phyloP scores from a whole-genome alignment of 2,797 vertebrate genomes.

The Australoheros facetus region DNA sequence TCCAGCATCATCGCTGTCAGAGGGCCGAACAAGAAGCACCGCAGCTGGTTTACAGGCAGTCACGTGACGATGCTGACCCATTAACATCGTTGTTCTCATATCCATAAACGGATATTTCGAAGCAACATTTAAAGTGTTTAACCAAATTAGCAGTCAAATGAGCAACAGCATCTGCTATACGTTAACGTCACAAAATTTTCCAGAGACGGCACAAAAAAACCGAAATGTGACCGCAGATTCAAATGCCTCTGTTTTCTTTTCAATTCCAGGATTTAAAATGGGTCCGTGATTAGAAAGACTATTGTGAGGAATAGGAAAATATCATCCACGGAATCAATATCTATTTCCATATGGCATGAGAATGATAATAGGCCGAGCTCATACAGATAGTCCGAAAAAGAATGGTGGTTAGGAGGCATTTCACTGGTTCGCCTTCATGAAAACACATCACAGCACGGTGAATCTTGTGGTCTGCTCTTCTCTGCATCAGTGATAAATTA shows the following conservation, averaged over 20 bases:
- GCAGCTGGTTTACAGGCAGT: constrained; percentile 34
- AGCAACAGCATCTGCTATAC: constrained; percentile 85
- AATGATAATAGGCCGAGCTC: constrained; percentile 76
- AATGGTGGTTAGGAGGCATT: constrained; percentile 71
- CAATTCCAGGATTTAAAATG: constrained; percentile 78
- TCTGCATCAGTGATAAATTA: constrained; percentile 39
- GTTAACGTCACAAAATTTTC: constrained; percentile 80
- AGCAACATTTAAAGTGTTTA: constrained; percentile 78
- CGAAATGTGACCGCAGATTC: constrained; percentile 84
- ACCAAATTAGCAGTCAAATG: constrained; percentile 96
- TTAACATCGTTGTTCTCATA: constrained; percentile 64
- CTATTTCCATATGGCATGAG: constrained; percentile 82
- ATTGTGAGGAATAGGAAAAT: constrained; percentile 90
- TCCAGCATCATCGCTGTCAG: not conserved
- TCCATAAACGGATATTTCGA: constrained; percentile 78
- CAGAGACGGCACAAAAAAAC: constrained; percentile 71
- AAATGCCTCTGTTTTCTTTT: constrained; percentile 84
- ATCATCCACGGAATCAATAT: constrained; percentile 83
- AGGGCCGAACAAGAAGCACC: constrained; percentile 22
- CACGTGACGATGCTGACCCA: constrained; percentile 46
- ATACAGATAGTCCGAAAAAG: constrained; percentile 70
- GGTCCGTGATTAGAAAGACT: constrained; percentile 72
- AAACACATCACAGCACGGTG: constrained; percentile 30
- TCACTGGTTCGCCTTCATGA: constrained; percentile 30
- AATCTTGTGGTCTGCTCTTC: constrained; percentile 59